Evolutionary conservation across 2,888 invertebrate species (phyloP), one percentile per base, ranked within the genome.

Genomic region (Noctuana brunneofusca): DNA sequence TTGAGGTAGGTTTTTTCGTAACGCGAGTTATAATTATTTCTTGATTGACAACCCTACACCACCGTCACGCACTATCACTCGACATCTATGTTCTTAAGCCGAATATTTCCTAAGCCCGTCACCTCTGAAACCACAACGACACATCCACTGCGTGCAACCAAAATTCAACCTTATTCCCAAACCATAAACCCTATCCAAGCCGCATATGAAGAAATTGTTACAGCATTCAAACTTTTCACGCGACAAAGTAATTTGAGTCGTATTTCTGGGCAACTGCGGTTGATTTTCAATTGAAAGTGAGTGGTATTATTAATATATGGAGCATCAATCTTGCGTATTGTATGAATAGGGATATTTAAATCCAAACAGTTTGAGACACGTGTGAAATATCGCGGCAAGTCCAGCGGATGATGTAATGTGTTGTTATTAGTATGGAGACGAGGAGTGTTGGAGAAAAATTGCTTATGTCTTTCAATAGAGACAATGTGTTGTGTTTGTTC

Each of bases 51-150:
- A 62, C 88, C 89, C 87, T 89, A 71, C 62, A 63, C 65, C 70
- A 71, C 72, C 70, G 83, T 84, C 84, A 85, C 83, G 82, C 81
- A 80, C 87, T 87, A 87, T 89, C 87, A 83, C 81, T 84, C 81
- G 68, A 77, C 86, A 84, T 85, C 82, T 83, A 82, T 78, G 86
- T 84, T 87, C 83, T 80, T 75, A 79, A 81, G 73, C 78, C 75
- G 84, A 89, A 90, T 90, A 87, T 84, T 89, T 89, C 84, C 85
- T 77, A 80, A 86, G 83, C 81, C 88, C 87, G 89, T 89, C 89
- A 90, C 88, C 86, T 86, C 81, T 78, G 69, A 68, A 73, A 77
- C 67, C 66, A 65, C 60, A 63, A 30, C 53, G 20, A 20, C 20
- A 41, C 76, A 79, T 52, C 3, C 0, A 20, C 0, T 32, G n/a